Base-by-base conservation (phyloP, 2,797 vertebrate species). In the Halcyon leucocephala region DNA sequence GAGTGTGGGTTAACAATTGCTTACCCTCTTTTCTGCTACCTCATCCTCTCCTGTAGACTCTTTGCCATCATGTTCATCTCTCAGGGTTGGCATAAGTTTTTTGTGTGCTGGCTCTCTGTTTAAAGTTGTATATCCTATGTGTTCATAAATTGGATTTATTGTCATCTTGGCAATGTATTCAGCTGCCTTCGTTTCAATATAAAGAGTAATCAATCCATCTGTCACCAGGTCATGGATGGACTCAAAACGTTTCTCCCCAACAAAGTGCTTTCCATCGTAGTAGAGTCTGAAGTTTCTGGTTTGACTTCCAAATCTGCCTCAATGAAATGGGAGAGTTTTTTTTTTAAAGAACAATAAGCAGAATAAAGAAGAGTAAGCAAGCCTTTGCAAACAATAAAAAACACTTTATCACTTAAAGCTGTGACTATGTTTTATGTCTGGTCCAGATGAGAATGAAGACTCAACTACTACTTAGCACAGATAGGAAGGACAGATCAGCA, bases 111-210 rank as follows among this genome's bases (percentile, higher is more conserved):
- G 99, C 97, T 99, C 99, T 96, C 99, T 98, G 98, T 98, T 99
- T 97, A 99, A 98, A 81, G 99, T 99, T 97, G 99, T 99, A 98
- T 99, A 99, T 98, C 99, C 99, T 97, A 99, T 98, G 46, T 99
- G 99, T 97, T 99, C 99, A 92, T 99, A 99, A 98, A 99, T 99
- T 89, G 99, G 99, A 98, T 99, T 99, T 98, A 99, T 99, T 93
- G 99, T 99, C 99, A 99, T 99, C 98, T 99, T 99, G 97, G 99
- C 98, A 97, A 99, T 99, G 97, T 99, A 99, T 97, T 99, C 99
- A 71, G 99, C 98, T 95, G 99, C 99, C 97, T 99, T 99, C 97
- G 99, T 99, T 98, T 99, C 99, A 97, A 99, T 99, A 98, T 99
- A 99, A 95, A 99, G 98, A 92, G 99, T 99, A 98, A 99, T 99